phyloP scores from a whole-genome alignment of 2,797 vertebrate species.

The Petrocephalus sullivani region DNA sequence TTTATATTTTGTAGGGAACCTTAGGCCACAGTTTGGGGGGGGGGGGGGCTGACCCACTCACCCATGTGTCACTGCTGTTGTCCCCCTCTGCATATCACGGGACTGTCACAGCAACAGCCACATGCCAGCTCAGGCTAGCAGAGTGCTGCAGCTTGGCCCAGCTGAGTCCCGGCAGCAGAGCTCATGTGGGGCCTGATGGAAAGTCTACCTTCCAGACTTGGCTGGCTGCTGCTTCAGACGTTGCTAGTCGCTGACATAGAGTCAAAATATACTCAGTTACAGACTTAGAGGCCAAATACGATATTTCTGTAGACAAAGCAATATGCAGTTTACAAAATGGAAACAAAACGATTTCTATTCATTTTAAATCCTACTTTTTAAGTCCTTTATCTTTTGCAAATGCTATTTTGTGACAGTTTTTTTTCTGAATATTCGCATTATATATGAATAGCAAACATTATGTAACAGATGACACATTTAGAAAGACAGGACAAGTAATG shows the following conservation, averaged over 20 bases:
- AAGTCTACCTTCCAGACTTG: background rate
- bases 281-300: background rate
- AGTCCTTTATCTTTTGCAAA: background rate
- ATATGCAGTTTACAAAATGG: background rate
- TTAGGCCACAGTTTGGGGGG: background rate
- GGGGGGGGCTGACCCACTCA: background rate
- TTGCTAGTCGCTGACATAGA: background rate
- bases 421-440: background rate
- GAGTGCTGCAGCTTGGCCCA: background rate
- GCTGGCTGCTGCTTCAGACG: background rate
- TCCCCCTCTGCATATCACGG: background rate
- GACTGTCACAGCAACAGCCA: background rate
- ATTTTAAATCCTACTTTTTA: background rate
- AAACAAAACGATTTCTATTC: background rate
- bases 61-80: background rate
- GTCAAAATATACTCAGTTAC: background rate
- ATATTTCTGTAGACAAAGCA: background rate
- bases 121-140: background rate
- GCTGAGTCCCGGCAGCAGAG: background rate
- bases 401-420: background rate
- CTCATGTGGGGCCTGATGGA: background rate
- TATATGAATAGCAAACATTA: background rate
- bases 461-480: background rate
- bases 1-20: background rate
- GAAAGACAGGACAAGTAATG: background rate